phyloP scores from a whole-genome alignment of 2,888 invertebrate genomes.

The Coleophora deauratella region DNA sequence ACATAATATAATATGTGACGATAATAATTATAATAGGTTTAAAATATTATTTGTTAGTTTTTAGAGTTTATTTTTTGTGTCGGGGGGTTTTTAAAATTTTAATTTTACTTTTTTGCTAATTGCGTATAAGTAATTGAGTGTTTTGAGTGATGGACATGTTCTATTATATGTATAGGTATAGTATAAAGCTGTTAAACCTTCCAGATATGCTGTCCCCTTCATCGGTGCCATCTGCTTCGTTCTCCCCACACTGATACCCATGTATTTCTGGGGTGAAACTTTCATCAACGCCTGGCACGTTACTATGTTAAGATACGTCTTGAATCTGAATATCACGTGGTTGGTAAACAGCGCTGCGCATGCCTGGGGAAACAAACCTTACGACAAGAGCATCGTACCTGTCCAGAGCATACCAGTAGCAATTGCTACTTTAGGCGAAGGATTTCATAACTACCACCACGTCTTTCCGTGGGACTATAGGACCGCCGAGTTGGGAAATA shows the following conservation, averaged over 20 bases:
- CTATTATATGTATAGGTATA: too few relatives aligned
- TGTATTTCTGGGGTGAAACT: slow-evolving; percentile 74
- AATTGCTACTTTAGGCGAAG: slow-evolving; percentile 31
- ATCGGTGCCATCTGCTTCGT: slow-evolving; percentile 73
- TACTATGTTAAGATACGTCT: slow-evolving; percentile 63
- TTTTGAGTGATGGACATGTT: too few relatives aligned
- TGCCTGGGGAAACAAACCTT: slow-evolving; percentile 54
- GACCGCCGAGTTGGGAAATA: slow-evolving; percentile 33
- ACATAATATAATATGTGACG: too few relatives aligned
- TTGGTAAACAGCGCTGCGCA: slow-evolving; percentile 79
- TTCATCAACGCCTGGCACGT: slow-evolving; percentile 42
- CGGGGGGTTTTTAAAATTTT: too few relatives aligned
- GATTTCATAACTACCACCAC: slow-evolving; percentile 46
- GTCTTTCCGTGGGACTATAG: slow-evolving; percentile 41
- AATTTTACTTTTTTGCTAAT: too few relatives aligned
- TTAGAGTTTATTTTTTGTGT: too few relatives aligned
- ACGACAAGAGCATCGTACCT: slow-evolving; percentile 42
- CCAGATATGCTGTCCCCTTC: slow-evolving; percentile 74
- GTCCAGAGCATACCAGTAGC: slow-evolving; percentile 26
- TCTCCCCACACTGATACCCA: slow-evolving; percentile 48
- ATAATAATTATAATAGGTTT: too few relatives aligned
- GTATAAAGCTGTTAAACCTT: slow-evolving; percentile 4
- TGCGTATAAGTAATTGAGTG: too few relatives aligned
- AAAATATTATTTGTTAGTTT: too few relatives aligned
- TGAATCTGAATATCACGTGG: slow-evolving; percentile 71